phyloP scores from a whole-genome alignment of 2,113 vertebrate genomes.

The Eclectus roratus region DNA sequence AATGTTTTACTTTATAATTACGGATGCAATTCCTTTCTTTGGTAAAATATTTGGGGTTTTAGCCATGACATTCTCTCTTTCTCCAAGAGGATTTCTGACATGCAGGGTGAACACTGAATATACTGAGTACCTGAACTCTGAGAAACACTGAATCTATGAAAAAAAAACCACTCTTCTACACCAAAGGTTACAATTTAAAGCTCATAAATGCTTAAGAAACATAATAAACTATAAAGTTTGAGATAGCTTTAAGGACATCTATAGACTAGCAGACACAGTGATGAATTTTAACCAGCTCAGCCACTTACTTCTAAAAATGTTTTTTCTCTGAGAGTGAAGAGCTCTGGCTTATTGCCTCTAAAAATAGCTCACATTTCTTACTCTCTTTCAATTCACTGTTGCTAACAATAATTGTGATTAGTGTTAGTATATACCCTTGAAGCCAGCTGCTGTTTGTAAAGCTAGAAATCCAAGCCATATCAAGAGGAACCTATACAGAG shows the following conservation, averaged over 20 bases:
- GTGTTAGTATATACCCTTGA: background rate
- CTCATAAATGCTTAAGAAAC: background rate
- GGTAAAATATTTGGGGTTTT: background rate
- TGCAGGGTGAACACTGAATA: background rate
- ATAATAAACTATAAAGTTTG: background rate
- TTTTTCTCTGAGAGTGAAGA: background rate
- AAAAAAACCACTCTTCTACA: background rate
- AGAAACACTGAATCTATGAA: background rate
- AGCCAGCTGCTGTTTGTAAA: background rate
- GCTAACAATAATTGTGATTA: background rate
- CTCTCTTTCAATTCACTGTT: background rate
- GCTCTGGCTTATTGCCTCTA: background rate
- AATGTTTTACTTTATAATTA: background rate
- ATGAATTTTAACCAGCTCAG: background rate
- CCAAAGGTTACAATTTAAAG: background rate
- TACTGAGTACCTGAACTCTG: background rate
- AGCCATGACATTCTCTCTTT: background rate
- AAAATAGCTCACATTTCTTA: constrained; percentile 30
- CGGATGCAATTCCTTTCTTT: background rate
- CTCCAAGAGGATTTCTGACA: background rate
- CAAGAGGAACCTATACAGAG: background rate
- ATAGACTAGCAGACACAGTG: background rate
- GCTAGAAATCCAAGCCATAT: background rate
- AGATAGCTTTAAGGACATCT: background rate
- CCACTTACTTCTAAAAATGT: constrained; percentile 5